A percentile compares a stretch with the other conserved stretches of the same genome.
Conservation (phyloP, 1,140 invertebrate species). For the Drosophila repleta region DNA sequence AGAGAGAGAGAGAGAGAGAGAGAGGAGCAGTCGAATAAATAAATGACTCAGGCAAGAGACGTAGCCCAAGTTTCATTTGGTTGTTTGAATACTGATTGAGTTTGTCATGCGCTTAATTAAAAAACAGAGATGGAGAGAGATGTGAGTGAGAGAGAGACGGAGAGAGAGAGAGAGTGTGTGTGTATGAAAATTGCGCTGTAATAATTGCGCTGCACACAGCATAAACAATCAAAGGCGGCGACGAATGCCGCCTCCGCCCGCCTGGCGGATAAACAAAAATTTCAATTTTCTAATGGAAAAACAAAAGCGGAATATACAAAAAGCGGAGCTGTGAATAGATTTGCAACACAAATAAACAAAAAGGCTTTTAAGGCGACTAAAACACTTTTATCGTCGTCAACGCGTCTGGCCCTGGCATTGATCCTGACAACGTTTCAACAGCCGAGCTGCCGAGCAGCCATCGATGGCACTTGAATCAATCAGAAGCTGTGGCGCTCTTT, state of each 20-base stretch:
- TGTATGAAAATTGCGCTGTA: constrained; percentile 53
- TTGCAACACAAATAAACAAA: constrained; percentile 78
- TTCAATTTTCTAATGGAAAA: constrained; percentile 67
- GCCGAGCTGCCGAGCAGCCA: not conserved
- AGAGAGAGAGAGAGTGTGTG: constrained; percentile 5
- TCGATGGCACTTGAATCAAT: constrained; percentile 60
- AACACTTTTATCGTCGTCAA: constrained; percentile 30
- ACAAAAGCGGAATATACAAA: constrained; percentile 1
- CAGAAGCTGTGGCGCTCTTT: constrained; percentile 34
- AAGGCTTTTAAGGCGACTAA: constrained; percentile 4
- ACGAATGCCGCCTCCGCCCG: constrained; percentile 1
- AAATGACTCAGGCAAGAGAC: constrained; percentile 24
- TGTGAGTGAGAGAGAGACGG: constrained; percentile 19
- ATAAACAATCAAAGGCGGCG: constrained; percentile 59
- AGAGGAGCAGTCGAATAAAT: constrained; percentile 28
- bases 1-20: not conserved
- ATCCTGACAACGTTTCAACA: constrained; percentile 13
- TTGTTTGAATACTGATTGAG: constrained; percentile 20
- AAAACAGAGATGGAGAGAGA: constrained; percentile 2
- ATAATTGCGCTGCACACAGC: constrained; percentile 55
- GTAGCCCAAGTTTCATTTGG: constrained; percentile 11
- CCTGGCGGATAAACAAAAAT: constrained; percentile 43
- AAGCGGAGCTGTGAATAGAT: constrained; percentile 68
- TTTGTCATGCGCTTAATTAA: constrained; percentile 55
- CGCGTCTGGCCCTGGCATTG: constrained; percentile 26